Evolutionary conservation across 2,888 invertebrate genomes (phyloP), one percentile per base, ranked within the genome.

Genomic region (Cheilosia vernalis): DNA sequence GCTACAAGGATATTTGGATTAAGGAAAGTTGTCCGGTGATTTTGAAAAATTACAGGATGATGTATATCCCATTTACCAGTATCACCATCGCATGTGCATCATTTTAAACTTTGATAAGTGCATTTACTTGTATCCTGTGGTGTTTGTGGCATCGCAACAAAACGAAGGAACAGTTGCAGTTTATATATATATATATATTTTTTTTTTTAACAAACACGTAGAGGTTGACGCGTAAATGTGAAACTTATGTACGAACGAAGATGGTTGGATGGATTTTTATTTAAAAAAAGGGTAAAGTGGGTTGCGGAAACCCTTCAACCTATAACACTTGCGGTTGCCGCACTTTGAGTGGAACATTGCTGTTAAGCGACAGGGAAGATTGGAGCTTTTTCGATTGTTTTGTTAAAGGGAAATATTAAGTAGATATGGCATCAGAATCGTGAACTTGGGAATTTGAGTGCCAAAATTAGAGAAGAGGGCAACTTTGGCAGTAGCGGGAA

Each of bases 121-220:
- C 80, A 84, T 84, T 74, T 84, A 74, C 84, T 84, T 84, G 84
- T 84, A 74, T 69, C 63, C 56, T 64, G 69, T 64, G 74, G 64
- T 30, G 56, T 73, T 78, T 78, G 72, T 33, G 72, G 72, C 2
- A 66, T 33, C 44, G 19, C 13, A 51, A 21, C 21, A 13, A 21
- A 13, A 4, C 19, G 13, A 4, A 24, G 51, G 51, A 21, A 24
- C 17, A 47, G 24, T 17, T 17, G 17, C 44, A 47, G 24, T 24
- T 51, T 51, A 24, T 24, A 15, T 24, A 15, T 51, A 2, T 24
- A n/a, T n/a, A n/a, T 24, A 2, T 49, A 2, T 2, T 21, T 10
- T 49, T 49, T 15, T 24, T 10, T 13, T 51, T 24, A 1, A 51
- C 51, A 44, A 15, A 51, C 10, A 10, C 15, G 15, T 51, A 15